Conservation (phyloP, 2,797 vertebrate species). For the Artibeus jamaicensis region DNA sequence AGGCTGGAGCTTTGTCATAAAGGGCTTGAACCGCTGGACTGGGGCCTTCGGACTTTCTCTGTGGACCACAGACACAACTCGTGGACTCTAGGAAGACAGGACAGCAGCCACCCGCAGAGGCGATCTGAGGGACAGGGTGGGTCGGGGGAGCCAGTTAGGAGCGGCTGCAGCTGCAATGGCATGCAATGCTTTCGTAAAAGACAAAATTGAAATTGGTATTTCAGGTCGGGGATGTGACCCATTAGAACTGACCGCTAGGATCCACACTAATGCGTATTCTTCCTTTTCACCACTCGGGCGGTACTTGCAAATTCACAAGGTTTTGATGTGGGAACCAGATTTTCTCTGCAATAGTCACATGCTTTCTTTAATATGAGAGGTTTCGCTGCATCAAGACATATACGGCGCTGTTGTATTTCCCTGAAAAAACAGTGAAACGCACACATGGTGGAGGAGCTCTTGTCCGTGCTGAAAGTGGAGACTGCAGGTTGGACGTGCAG, state of each 20-base stretch:
- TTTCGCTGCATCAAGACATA: neutral
- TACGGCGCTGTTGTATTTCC: neutral
- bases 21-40: neutral
- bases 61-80: neutral
- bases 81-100: rapidly evolving
- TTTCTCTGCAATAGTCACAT: neutral
- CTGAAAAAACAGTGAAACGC: neutral
- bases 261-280: neutral
- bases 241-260: neutral
- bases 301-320: neutral
- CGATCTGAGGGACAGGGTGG: neutral
- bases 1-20: neutral
- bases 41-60: neutral
- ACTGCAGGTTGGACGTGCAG: neutral
- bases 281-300: neutral
- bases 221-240: no score
- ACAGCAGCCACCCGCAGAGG: neutral
- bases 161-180: neutral
- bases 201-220: neutral
- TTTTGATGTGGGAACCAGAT: neutral
- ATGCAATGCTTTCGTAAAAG: neutral
- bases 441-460: neutral
- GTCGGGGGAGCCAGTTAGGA: neutral
- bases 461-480: neutral
- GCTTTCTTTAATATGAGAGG: neutral